Percentiles rank a stretch among this genome's conserved stretches.
phyloP scores from a whole-genome alignment of 1,140 invertebrate species.

The Microplitis mediator region DNA sequence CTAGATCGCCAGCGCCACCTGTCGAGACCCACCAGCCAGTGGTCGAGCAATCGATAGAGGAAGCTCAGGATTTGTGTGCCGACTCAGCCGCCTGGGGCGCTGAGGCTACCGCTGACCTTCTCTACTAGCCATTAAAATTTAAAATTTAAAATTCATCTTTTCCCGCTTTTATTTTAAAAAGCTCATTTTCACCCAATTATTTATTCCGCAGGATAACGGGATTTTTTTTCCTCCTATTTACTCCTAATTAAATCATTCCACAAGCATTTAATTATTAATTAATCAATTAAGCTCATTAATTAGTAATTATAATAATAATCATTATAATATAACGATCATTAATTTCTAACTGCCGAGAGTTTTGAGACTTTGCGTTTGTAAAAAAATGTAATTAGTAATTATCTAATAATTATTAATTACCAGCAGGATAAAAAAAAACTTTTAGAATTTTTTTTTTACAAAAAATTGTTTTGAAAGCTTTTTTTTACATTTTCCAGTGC shows the following conservation, averaged over 20 bases:
- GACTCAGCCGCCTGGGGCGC: conserved; percentile 68
- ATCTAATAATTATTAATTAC: background rate
- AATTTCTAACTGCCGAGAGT: background rate
- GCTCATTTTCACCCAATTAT: background rate
- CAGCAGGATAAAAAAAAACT: background rate
- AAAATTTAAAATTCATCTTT: no score
- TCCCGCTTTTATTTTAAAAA: background rate
- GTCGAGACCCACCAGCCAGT: conserved; percentile 30
- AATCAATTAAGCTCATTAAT: background rate
- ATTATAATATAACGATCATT: background rate
- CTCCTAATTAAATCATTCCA: background rate
- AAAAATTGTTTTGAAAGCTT: background rate
- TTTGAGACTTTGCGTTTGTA: background rate
- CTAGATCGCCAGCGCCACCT: conserved; percentile 52
- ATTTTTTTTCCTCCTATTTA: background rate
- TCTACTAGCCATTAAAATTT: conserved; percentile 52
- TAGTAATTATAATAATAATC: background rate
- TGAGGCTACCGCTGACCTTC: conserved; percentile 69
- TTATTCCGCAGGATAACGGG: background rate
- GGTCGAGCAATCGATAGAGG: conserved; percentile 32
- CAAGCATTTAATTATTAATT: background rate
- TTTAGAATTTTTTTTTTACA: background rate
- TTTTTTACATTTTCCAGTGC: background rate
- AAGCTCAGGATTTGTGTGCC: conserved; percentile 65
- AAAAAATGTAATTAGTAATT: background rate